Conservation (phyloP, 2,888 invertebrate species). For the Hemicrepidius hirtus region DNA sequence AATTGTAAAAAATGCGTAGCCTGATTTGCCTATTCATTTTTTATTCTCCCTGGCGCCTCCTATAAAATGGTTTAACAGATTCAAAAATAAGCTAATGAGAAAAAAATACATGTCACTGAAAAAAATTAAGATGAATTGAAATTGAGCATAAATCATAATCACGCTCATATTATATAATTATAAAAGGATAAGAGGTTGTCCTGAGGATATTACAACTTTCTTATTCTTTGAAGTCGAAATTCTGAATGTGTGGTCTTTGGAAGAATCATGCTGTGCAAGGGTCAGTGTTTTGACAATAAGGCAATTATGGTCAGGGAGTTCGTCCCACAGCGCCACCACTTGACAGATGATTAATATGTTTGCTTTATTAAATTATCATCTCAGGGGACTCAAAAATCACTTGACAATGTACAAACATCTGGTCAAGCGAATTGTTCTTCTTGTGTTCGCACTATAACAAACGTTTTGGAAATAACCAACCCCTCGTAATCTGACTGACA, state of each 20-base stretch:
- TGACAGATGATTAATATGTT: conserved; percentile 71
- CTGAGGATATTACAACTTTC: conserved; percentile 9
- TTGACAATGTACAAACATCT: conserved; percentile 50
- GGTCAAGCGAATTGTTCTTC: conserved; percentile 49
- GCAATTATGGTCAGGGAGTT: conserved; percentile 70
- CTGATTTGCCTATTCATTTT: too few species aligned
- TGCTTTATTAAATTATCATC: conserved; percentile 71
- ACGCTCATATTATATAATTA: neutral
- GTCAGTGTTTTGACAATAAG: conserved; percentile 71
- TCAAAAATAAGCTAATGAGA: neutral
- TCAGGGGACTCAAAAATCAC: conserved; percentile 58
- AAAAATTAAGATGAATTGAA: neutral
- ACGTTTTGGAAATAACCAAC: conserved; percentile 38
- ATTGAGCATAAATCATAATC: conserved; percentile 5
- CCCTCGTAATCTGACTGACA: conserved; percentile 20
- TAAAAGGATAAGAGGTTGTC: conserved; percentile 18
- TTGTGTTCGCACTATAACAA: conserved; percentile 44
- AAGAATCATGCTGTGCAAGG: conserved; percentile 63
- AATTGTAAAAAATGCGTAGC: too few species aligned
- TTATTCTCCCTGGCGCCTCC: too few species aligned
- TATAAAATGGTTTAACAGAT: too few species aligned
- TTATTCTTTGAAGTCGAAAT: conserved; percentile 62
- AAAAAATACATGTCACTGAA: neutral
- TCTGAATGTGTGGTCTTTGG: conserved; percentile 67
- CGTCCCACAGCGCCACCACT: conserved; percentile 68